Evolutionary conservation across 1,140 invertebrate species (phyloP).

Genomic region (Drosophila hydei): DNA sequence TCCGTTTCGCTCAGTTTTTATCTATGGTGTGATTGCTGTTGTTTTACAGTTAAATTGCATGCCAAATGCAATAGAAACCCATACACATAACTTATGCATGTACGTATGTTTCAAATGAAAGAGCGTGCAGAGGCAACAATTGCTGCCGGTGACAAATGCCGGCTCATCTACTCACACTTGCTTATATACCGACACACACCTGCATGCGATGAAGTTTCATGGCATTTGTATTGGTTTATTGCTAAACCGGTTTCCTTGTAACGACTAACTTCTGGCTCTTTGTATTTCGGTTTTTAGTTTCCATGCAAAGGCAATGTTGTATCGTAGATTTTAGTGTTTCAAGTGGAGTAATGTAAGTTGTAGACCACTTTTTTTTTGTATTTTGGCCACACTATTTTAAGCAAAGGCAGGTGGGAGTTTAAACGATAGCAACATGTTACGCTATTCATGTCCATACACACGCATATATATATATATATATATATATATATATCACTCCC

Average conservation of each 20-base stretch:
- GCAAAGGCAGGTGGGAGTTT: slow-evolving; percentile 20
- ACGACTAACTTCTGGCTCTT: slow-evolving; percentile 25
- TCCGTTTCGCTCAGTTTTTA: slow-evolving; percentile 12
- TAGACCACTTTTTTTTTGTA: slow-evolving; percentile 11
- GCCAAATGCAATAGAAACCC: slow-evolving; percentile 21
- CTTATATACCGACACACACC: slow-evolving; percentile 1
- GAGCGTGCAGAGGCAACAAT: slow-evolving; percentile 10
- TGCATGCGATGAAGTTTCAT: slow-evolving; percentile 14
- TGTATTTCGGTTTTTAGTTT: slow-evolving; percentile 20
- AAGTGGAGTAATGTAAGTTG: slow-evolving; percentile 14
- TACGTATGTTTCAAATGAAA: slow-evolving; percentile 25
- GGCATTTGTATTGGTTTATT: slow-evolving; percentile 12
- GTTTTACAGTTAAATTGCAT: slow-evolving; percentile 32
- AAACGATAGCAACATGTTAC: slow-evolving; percentile 30
- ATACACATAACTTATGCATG: not conserved
- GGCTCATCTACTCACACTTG: slow-evolving; percentile 18
- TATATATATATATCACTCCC: slow-evolving; percentile 2
- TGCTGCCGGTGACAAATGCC: slow-evolving; percentile 46
- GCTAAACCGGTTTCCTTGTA: slow-evolving; percentile 44
- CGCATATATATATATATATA: not conserved
- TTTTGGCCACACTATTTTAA: not conserved
- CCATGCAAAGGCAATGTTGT: slow-evolving; percentile 8
- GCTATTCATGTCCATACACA: slow-evolving; percentile 11
- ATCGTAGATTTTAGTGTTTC: slow-evolving; percentile 32
- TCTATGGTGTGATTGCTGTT: slow-evolving; percentile 27